phyloP scores from a whole-genome alignment of 53 echinoderm and acorn worm genomes.

The Paelopatides confundens region DNA sequence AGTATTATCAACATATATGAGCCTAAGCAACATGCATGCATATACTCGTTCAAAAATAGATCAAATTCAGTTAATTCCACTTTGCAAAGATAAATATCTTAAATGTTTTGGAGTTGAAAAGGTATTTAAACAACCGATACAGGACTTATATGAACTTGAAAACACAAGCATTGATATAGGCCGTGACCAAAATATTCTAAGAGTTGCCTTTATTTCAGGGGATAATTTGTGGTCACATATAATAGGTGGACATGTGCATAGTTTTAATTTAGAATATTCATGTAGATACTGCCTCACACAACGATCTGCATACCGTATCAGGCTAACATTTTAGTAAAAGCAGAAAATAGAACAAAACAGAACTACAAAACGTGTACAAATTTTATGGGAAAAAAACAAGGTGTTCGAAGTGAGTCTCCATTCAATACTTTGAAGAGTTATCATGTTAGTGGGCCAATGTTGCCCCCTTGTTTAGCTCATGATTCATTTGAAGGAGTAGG shows the following conservation, averaged over 20 bases:
- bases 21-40: not conserved
- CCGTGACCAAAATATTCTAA: not conserved
- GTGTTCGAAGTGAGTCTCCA: not conserved
- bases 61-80: conserved; percentile 18
- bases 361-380: not conserved
- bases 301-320: not conserved
- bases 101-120: conserved; percentile 26
- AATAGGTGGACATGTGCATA: conserved; percentile 37
- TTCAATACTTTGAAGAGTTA: conserved; percentile 20
- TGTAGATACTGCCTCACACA: conserved; percentile 3
- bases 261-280: not conserved
- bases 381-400: not conserved
- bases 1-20: not conserved
- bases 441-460: conserved; percentile 22
- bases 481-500: conserved; percentile 51
- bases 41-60: not conserved
- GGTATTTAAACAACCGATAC: conserved; percentile 8
- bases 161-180: conserved; percentile 18
- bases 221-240: conserved; percentile 43
- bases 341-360: conserved; percentile 3
- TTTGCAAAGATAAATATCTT: conserved; percentile 25
- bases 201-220: conserved; percentile 36
- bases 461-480: conserved; percentile 32
- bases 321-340: not conserved
- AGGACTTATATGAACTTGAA: conserved; percentile 13